A percentile compares a stretch with the other conserved stretches of the same genome.
Conservation (phyloP, 2,113 vertebrate genomes). For the Nesospiza acunhae region DNA sequence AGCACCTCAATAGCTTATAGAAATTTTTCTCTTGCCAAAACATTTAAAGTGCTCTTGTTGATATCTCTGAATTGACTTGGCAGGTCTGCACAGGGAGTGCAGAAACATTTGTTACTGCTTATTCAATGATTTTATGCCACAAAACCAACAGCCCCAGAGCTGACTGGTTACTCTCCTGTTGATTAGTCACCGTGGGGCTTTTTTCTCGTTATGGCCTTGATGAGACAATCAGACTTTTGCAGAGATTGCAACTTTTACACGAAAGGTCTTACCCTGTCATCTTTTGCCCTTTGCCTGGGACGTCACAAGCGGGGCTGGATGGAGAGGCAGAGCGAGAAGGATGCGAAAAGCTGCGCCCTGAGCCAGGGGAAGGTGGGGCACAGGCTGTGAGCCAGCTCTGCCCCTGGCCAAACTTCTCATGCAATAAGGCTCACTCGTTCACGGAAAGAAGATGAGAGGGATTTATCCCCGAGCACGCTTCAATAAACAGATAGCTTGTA, state of each 20-base stretch:
- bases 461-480: not conserved
- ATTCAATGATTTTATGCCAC: not conserved
- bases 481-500: not conserved
- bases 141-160: not conserved
- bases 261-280: not conserved
- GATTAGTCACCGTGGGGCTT: not conserved
- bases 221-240: not conserved
- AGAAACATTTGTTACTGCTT: not conserved
- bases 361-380: not conserved
- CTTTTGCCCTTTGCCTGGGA: not conserved
- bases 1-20: not conserved
- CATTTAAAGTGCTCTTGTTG: not conserved
- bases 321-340: fast-evolving
- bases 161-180: not conserved
- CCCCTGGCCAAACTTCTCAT: not conserved
- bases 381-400: not conserved
- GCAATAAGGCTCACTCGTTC: not conserved
- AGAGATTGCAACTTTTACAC: not conserved
- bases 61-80: not conserved
- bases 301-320: not conserved
- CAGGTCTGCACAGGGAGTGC: not conserved
- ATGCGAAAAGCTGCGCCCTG: fast-evolving
- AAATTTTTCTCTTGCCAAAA: not conserved
- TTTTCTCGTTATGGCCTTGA: not conserved
- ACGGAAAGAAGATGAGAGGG: fast-evolving